Base-by-base conservation (phyloP, 35 echinoderm and acorn worm species). In the Anneissia japonica region DNA sequence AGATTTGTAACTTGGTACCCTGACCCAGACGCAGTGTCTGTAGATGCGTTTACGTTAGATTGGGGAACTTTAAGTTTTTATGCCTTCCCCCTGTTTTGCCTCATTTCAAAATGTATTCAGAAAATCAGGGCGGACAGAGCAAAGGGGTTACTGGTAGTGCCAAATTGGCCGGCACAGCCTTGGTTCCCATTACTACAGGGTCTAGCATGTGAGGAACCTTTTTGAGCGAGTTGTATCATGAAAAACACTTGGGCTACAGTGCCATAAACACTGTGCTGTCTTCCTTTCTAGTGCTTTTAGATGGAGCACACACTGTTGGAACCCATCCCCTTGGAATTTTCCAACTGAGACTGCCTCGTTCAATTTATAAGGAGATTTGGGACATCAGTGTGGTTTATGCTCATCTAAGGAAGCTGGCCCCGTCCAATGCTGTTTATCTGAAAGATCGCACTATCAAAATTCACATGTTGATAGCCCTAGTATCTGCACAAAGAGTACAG, bases 1-100 rank as follows among this genome's bases (percentile, higher is more conserved):
- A 87, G 76, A 74, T 91, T 87, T 85, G 38, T 91, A 35, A 72
- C 84, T 38, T 88, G 90, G 77, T 72, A 81, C 23, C 90, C 90
- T 23, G 82, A 90, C 36, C 88, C 88, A 36, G 39, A 74, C 36
- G 89, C 89, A n/a, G 56, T 74, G 43, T 72, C 38, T 11, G 31
- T 45, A 39, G 76, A 91, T 80, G 89, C 89, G 28, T 91, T 91
- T 37, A 91, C 74, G 1, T 39, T 91, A 80, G 76, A 40, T 31
- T 91, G 89, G 83, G 37, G 76, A 28, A 9, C 16, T 21, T 78
- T 79, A 1, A 33, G 36, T 32, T 90, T 78, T 37, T 90, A 86
- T 91, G 83, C 76, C 38, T 87, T 92, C 35, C 84, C 90, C 46
- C 79, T 84, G 30, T 87, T 92, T 31, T 82, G 74, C 30, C 85